Evolutionary conservation across 2,888 invertebrate species (phyloP).

Genomic region (Caenorhabditis japonica): DNA sequence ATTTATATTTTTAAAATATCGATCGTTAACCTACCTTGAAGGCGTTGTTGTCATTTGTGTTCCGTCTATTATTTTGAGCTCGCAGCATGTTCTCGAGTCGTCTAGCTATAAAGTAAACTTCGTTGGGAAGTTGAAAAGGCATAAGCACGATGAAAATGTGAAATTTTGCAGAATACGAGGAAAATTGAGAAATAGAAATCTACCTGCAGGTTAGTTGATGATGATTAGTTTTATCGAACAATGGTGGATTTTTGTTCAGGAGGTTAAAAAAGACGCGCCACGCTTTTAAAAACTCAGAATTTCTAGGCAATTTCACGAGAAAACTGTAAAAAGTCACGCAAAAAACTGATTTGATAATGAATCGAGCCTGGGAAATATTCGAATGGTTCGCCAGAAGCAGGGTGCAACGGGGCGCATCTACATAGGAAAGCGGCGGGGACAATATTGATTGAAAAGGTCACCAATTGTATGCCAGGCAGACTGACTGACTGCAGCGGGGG

Average conservation of each 20-base stretch:
- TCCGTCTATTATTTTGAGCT: constrained; percentile 22
- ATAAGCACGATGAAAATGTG: constrained; percentile 9
- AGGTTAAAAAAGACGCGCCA: not conserved
- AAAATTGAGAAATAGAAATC: constrained; percentile 12
- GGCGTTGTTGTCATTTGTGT: constrained; percentile 25
- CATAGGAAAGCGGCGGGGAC: not conserved
- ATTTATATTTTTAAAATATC: no score
- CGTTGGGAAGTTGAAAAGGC: constrained; percentile 23
- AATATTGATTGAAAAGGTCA: constrained; percentile 10
- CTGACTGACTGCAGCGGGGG: not conserved
- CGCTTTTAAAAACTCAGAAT: not conserved
- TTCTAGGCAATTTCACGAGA: not conserved
- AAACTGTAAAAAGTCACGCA: not conserved
- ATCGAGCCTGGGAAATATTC: no score
- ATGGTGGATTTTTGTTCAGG: not conserved
- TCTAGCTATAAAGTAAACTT: constrained; percentile 30
- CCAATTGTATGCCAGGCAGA: not conserved
- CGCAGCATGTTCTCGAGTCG: constrained; percentile 28
- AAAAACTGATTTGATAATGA: no score
- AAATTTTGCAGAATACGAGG: constrained; percentile 36
- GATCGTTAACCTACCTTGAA: no score
- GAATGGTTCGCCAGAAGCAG: constrained; percentile 11
- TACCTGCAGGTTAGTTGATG: constrained; percentile 26
- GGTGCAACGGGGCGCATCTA: constrained; percentile 21
- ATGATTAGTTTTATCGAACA: constrained; percentile 18